These are phyloP conservation scores for Cyclura pinguis DNA, from an alignment of 2,797 vertebrate species.

Conservation along the genomic window DNA sequence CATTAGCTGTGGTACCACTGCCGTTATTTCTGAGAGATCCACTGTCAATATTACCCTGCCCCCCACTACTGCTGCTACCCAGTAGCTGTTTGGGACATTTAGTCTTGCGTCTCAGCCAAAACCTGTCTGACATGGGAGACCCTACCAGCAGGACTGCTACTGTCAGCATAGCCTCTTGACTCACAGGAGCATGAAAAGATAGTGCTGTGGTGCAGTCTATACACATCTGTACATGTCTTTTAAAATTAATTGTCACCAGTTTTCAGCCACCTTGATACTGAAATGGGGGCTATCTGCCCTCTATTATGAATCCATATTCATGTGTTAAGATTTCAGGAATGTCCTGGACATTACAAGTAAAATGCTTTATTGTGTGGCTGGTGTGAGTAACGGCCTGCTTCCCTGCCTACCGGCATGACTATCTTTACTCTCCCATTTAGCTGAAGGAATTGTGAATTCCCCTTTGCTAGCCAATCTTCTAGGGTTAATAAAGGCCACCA, in stretches of 20 bases:
- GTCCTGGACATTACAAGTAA: slow-evolving; percentile 38
- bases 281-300: slow-evolving; percentile 43
- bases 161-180: no score
- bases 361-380: slow-evolving; percentile 68
- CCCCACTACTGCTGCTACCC: no score
- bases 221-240: neutral
- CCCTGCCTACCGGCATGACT: slow-evolving; percentile 55
- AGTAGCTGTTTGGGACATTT: no score
- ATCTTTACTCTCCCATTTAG: slow-evolving; percentile 70
- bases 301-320: slow-evolving; percentile 54
- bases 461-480: slow-evolving; percentile 59
- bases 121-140: no score
- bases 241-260: slow-evolving; percentile 55
- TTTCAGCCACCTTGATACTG: slow-evolving; percentile 48
- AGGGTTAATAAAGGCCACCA: slow-evolving; percentile 70
- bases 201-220: neutral
- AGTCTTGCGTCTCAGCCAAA: no score
- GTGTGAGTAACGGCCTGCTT: slow-evolving; percentile 57
- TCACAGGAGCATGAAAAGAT: no score
- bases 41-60: no score
- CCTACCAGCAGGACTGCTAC: no score
- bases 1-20: no score
- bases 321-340: slow-evolving; percentile 57
- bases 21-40: no score
- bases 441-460: slow-evolving; percentile 71